Conservation (phyloP, 2,888 invertebrate genomes). For the Ochropleura plecta region DNA sequence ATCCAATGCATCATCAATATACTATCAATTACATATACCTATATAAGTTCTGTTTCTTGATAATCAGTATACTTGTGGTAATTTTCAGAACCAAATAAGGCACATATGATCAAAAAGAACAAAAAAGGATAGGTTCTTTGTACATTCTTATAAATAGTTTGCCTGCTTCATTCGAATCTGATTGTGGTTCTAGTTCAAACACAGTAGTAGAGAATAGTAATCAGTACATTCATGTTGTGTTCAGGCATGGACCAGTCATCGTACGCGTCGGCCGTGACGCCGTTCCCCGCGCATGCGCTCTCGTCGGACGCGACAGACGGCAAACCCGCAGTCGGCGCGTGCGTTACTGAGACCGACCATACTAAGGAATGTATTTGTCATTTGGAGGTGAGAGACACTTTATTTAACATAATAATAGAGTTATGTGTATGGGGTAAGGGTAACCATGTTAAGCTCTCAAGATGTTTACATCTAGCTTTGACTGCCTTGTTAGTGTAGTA, state of each 20-base stretch:
- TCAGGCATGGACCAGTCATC: constrained; percentile 93
- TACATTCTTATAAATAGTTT: not conserved
- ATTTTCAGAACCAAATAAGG: not conserved
- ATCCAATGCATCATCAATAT: too few species aligned
- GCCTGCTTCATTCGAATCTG: not conserved
- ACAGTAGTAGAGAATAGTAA: not conserved
- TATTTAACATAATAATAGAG: not conserved
- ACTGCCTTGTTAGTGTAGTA: too few species aligned
- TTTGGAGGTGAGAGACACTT: constrained; percentile 90
- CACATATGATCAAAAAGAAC: not conserved
- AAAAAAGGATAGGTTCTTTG: not conserved
- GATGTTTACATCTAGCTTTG: too few species aligned
- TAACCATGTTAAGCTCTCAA: not conserved
- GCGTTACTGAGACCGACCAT: constrained; percentile 92
- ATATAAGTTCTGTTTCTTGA: not conserved
- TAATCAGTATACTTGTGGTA: not conserved
- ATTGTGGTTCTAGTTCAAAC: not conserved
- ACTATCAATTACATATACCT: not conserved
- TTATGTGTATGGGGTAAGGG: not conserved
- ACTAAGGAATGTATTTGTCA: constrained; percentile 95
- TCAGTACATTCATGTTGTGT: not conserved
- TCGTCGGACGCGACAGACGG: constrained; percentile 78
- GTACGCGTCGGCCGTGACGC: constrained; percentile 93
- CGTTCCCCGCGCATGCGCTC: constrained; percentile 91
- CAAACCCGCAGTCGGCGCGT: constrained; percentile 85